Evolutionary conservation across 2,888 invertebrate species (phyloP).

Genomic region (Oxytorus armatus): DNA sequence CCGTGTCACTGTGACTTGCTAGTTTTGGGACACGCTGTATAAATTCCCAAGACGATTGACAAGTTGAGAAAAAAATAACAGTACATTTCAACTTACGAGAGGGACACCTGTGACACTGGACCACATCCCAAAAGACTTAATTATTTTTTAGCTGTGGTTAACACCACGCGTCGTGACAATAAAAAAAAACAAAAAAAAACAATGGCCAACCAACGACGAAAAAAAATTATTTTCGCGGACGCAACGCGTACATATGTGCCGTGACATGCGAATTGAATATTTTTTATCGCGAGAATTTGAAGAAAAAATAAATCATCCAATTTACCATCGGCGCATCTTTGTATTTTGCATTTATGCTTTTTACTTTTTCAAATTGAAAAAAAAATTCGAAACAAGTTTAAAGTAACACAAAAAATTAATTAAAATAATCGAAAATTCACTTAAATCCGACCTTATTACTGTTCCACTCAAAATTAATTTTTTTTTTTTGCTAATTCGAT

Average conservation of each 20-base stretch:
- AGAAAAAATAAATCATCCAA: too few relatives aligned
- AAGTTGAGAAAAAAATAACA: conserved; percentile 54
- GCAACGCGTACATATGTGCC: too few relatives aligned
- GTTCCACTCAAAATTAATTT: too few relatives aligned
- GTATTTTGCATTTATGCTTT: too few relatives aligned
- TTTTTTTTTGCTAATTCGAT: too few relatives aligned
- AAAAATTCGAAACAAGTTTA: too few relatives aligned
- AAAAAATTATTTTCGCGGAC: too few relatives aligned
- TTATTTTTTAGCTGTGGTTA: conserved; percentile 51
- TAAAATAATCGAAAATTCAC: too few relatives aligned
- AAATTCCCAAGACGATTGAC: conserved; percentile 60
- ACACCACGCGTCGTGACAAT: neutral
- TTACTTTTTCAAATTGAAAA: neutral
- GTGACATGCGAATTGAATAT: neutral
- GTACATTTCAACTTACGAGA: conserved; percentile 30
- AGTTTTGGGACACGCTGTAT: too few relatives aligned
- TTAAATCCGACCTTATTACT: too few relatives aligned
- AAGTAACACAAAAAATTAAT: conserved; percentile 1
- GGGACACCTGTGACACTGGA: conserved; percentile 50
- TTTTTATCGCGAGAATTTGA: neutral
- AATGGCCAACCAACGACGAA: neutral
- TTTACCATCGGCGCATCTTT: too few relatives aligned
- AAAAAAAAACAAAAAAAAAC: neutral
- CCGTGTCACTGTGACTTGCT: too few relatives aligned
- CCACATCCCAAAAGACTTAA: conserved; percentile 53